Evolutionary conservation across 2,113 vertebrate genomes (phyloP).

Genomic region (Anthoscopus minutus): DNA sequence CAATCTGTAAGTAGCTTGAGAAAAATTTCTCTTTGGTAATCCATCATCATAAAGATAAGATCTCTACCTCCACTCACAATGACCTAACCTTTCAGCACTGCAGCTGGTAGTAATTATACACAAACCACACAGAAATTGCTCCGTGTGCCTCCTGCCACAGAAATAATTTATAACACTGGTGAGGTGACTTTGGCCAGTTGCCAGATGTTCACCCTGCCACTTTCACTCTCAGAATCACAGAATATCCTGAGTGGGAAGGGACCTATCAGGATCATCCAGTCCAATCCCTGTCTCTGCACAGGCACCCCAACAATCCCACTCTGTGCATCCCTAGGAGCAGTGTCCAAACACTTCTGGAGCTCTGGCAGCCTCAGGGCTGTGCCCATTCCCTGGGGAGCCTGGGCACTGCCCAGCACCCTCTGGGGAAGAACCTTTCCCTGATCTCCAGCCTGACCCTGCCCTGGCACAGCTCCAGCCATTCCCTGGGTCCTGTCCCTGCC

Average conservation of each 20-base stretch:
- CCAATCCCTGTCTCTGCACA: rapidly evolving
- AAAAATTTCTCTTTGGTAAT: neutral
- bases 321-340: rapidly evolving
- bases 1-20: neutral
- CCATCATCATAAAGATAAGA: neutral
- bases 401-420: neutral
- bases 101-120: neutral
- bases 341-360: neutral
- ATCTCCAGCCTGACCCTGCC: rapidly evolving
- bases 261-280: neutral
- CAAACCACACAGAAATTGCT: neutral
- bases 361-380: neutral
- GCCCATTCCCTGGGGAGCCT: neutral
- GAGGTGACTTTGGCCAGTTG: neutral
- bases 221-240: neutral
- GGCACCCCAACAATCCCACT: neutral
- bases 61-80: neutral
- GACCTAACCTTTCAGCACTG: neutral
- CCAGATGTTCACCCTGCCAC: neutral
- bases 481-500: neutral
- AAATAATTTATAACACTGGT: neutral
- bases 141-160: neutral
- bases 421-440: neutral
- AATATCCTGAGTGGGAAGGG: neutral
- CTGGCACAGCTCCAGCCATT: neutral